Conservation (phyloP, 2,797 vertebrate genomes). For the Hydrolagus colliei region DNA sequence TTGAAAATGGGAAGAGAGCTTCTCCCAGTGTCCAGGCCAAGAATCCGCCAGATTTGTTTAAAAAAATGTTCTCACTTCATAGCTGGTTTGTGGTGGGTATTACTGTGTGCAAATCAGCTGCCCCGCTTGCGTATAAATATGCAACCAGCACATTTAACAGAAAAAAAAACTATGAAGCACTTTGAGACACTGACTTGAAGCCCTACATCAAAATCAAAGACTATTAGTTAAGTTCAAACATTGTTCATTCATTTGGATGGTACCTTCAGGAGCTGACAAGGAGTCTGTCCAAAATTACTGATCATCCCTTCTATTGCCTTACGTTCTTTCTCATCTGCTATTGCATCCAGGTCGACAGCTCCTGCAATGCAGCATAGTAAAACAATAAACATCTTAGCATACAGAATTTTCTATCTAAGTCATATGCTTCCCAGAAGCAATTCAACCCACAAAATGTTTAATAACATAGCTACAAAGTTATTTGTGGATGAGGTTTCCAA, state of each 20-base stretch:
- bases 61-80: too few relatives aligned
- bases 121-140: too few relatives aligned
- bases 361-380: constrained; percentile 54
- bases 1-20: too few relatives aligned
- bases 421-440: neutral
- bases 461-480: neutral
- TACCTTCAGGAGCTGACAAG: constrained; percentile 90
- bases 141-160: too few relatives aligned
- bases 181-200: neutral
- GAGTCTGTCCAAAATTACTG: constrained; percentile 95
- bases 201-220: neutral
- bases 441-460: neutral
- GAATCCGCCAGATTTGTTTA: too few relatives aligned
- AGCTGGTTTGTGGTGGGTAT: too few relatives aligned
- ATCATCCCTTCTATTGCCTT: constrained; percentile 96
- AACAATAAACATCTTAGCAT: neutral
- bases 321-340: constrained; percentile 89
- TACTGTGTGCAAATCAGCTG: too few relatives aligned
- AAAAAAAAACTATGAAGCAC: neutral
- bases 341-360: constrained; percentile 87
- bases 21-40: too few relatives aligned
- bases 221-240: too few relatives aligned
- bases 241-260: neutral
- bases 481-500: neutral
- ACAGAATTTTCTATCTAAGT: neutral